Evolutionary conservation across 2,797 vertebrate species (phyloP), one percentile per base, ranked within the genome.

Genomic region (Anguilla anguilla): DNA sequence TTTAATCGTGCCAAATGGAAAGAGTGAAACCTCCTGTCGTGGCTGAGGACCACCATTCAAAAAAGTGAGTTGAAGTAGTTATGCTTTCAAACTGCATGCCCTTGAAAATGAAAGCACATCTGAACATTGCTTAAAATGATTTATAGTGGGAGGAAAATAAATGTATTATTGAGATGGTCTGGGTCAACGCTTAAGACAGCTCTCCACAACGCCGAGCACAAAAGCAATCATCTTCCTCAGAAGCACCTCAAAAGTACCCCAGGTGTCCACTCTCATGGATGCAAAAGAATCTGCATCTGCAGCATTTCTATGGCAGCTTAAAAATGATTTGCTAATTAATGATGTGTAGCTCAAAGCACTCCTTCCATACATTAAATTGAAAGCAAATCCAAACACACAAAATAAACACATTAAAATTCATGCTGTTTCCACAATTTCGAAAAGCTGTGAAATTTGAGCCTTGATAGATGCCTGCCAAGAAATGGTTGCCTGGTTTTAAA

Each of bases 381-480:
- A 94, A 94, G 93, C 93, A 93, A 95, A 95, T 86, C 72, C 91
- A 91, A 91, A 94, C 91, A 92, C 91, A 88, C 93, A 92, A 91
- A 92, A 92, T 92, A 94, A 94, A 94, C 91, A 91, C 91, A 94
- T 95, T 94, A 94, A 90, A 91, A 93, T 89, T n/a, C 55, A 1
- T 89, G 1, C 59, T 94, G 94, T 95, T 95, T 95, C 92, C 91
- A 17, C 92, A 88, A 89, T 91, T 88, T 90, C 90, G 77, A 90
- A 92, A 92, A 92, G 77, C 61, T 89, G 67, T 77, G 72, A 91
- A 91, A 93, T 90, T 81, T 88, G 86, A 77, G 86, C 13, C 39
- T 46, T 53, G 77, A n/a, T 59, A 49, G 10, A 83, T 35, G 53
- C 72, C 55, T 72, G 67, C 31, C 10, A 51, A 86, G 15, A 77